Evolutionary conservation across 2,888 invertebrate genomes (phyloP).

Genomic region (Caenorhabditis panamensis): DNA sequence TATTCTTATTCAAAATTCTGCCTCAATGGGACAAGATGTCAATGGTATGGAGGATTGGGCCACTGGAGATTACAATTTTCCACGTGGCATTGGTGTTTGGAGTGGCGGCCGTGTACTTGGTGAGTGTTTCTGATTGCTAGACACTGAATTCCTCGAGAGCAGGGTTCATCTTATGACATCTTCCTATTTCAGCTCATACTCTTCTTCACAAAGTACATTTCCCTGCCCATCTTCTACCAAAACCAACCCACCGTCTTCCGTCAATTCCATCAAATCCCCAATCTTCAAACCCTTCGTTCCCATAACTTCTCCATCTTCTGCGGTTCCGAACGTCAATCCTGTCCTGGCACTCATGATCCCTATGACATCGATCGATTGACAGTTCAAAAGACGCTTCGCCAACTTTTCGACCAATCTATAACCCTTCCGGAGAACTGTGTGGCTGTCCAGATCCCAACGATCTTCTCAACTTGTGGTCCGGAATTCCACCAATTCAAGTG

Average conservation of each 20-base stretch:
- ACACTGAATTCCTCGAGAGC: too few species aligned
- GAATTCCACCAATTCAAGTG: conserved; percentile 8
- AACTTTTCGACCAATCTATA: background rate
- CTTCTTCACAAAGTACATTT: background rate
- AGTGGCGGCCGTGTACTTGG: background rate
- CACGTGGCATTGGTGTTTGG: background rate
- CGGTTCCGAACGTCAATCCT: background rate
- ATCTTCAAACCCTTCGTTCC: background rate
- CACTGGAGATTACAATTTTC: background rate
- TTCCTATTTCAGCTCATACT: background rate
- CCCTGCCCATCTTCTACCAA: background rate
- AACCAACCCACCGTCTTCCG: background rate
- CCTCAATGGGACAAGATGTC: background rate
- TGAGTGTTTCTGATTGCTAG: too few species aligned
- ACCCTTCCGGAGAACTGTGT: background rate
- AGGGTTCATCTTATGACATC: too few species aligned
- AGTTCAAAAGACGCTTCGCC: background rate
- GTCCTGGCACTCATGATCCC: background rate
- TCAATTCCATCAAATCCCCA: conserved; percentile 1
- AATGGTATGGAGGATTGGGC: background rate
- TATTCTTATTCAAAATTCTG: background rate
- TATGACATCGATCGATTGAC: background rate
- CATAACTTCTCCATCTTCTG: background rate
- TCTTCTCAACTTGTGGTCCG: conserved; percentile 7
- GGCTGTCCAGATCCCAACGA: background rate